Base-by-base conservation (phyloP, 2,888 invertebrate species). In the Vannuccia rotundouncinata region DNA sequence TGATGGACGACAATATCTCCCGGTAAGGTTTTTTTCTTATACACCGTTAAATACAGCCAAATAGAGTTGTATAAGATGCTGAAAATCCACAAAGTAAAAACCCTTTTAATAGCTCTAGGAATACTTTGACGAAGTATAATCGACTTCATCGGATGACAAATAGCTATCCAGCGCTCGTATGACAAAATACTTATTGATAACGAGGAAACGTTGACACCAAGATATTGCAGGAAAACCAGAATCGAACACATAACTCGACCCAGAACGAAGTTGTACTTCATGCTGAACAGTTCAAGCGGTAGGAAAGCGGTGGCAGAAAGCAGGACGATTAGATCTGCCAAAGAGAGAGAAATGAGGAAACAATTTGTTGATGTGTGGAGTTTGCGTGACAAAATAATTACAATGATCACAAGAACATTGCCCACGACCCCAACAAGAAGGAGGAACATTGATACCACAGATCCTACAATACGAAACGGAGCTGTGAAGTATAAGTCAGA, bases 121-220 rank as follows among this genome's bases (percentile, higher is more conserved):
- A 91, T 90, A 0, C 91, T 91, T 85, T 91, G 91, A n/a, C n/a
- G n/a, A n/a, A n/a, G n/a, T n/a, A n/a, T n/a, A 83, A 91, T 88
- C 25, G 89, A 88, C 83, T 90, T 90, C 88, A 91, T 89, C 0
- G 91, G 91, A 83, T 90, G 90, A 83, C 91, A 91, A 79, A 91
- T 91, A 82, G 91, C 91, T 75, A 91, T 90, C 85, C 91, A 91
- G 73, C 91, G 86, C 85, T 91, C 91, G 25, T 91, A 88, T 0
- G 91, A 91, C 85, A 91, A 91, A 10, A 91, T 91, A 1, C 91
- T 90, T 80, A 91, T 90, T 79, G 90, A 90, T 79, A 91, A 85
- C 0, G 91, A 89, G 0, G 90, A 90, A 0, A 90, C 90, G 85
- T 91, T 91, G 83, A 91, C 90, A 1, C 91, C 91, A 28, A 91